These are phyloP conservation scores for Metaphire vulgaris DNA, from an alignment of 1,140 invertebrate species.

Conservation along the genomic window DNA sequence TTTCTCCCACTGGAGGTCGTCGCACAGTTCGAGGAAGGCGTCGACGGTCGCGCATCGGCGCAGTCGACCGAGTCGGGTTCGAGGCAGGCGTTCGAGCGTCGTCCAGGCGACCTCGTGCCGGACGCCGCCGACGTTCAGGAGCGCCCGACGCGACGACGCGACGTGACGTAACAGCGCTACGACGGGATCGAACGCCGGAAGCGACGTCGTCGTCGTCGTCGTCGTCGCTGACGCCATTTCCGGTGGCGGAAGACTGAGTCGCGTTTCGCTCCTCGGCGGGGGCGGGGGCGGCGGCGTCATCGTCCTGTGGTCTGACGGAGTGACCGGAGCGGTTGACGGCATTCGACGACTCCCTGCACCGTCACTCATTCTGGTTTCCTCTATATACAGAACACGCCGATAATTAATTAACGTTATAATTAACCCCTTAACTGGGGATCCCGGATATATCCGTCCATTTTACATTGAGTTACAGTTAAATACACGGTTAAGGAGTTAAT, in stretches of 20 bases:
- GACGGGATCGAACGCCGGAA: constrained; percentile 94
- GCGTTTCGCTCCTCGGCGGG: background rate
- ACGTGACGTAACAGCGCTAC: constrained; percentile 90
- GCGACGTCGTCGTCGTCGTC: constrained; percentile 56
- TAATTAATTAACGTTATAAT: no score
- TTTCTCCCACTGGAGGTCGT: constrained; percentile 89
- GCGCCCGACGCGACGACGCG: constrained; percentile 73
- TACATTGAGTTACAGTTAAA: no score
- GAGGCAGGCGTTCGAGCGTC: constrained; percentile 86
- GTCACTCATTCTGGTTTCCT: background rate
- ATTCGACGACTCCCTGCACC: background rate
- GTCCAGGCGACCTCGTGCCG: constrained; percentile 94
- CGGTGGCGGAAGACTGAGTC: background rate
- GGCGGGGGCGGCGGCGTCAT: background rate
- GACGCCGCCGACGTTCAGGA: constrained; percentile 92
- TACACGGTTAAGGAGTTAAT: no score
- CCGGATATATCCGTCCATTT: no score
- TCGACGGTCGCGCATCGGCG: constrained; percentile 92
- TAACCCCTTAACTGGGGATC: no score
- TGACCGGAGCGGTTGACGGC: background rate
- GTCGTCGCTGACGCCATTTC: background rate
- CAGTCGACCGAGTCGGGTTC: constrained; percentile 84
- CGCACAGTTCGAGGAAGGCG: constrained; percentile 87
- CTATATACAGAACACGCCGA: no score
- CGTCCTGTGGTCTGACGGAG: background rate